phyloP scores from a whole-genome alignment of 2,113 vertebrate species.

The Engraulis encrasicolus region DNA sequence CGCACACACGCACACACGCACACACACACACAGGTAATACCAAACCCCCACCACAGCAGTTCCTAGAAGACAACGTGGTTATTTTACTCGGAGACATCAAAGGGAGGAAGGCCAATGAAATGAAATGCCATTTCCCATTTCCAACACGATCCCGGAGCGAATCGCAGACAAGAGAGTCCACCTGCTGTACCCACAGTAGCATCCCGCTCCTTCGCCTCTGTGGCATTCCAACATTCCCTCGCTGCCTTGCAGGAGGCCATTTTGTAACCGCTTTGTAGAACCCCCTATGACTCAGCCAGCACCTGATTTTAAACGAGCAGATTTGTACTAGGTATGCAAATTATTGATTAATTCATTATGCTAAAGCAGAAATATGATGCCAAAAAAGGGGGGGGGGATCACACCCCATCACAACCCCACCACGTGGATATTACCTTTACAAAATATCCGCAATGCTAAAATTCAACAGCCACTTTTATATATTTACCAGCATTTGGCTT shows the following conservation, averaged over 20 bases:
- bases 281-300: not conserved
- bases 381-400: no score
- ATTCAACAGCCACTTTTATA: no score
- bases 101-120: not conserved
- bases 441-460: no score
- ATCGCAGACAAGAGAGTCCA: not conserved
- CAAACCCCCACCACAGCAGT: not conserved
- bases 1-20: no score
- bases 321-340: no score
- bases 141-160: not conserved
- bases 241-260: slow-evolving; percentile 1
- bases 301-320: not conserved
- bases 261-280: not conserved
- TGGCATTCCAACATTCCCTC: not conserved
- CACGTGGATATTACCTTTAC: no score
- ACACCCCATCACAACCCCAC: no score
- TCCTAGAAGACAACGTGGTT: no score
- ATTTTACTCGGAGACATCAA: not conserved
- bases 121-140: not conserved
- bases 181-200: not conserved
- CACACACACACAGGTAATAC: not conserved
- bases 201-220: not conserved
- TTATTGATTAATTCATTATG: no score
- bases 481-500: no score
- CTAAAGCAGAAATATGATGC: no score